Evolutionary conservation across 2,113 vertebrate species (phyloP).

Genomic region (Polyodon spathula): DNA sequence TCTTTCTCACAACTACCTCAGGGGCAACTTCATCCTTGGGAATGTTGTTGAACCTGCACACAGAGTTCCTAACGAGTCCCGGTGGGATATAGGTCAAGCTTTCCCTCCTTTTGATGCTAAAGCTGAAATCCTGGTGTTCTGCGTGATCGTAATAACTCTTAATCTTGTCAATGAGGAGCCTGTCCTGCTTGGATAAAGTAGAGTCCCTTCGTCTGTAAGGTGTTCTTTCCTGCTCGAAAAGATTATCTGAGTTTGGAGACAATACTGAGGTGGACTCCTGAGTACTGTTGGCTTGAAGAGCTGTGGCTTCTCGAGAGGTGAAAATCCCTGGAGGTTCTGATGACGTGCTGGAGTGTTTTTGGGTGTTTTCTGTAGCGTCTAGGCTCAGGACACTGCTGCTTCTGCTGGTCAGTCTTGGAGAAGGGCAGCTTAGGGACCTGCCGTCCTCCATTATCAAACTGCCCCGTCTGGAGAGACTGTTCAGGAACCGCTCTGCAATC

Average conservation of each 20-base stretch:
- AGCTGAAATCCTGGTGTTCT: conserved; percentile 66
- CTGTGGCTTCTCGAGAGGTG: accelerated
- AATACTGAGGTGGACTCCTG: conserved; percentile 9
- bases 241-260: conserved; percentile 19
- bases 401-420: conserved; percentile 45
- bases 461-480: conserved; percentile 63
- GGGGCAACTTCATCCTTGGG: conserved; percentile 41
- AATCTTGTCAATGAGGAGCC: conserved; percentile 78
- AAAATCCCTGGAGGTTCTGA: conserved; percentile 13
- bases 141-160: conserved; percentile 78
- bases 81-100: conserved; percentile 89
- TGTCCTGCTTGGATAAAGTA: conserved; percentile 71
- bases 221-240: conserved; percentile 37
- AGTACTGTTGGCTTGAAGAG: conserved; percentile 1
- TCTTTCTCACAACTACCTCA: conserved; percentile 3
- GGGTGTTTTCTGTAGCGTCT: conserved; percentile 47
- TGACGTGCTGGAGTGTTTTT: conserved; percentile 18
- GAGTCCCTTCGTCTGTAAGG: conserved; percentile 55
- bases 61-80: conserved; percentile 77
- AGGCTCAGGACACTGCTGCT: conserved; percentile 59
- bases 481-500: conserved; percentile 62
- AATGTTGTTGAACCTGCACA: conserved; percentile 64
- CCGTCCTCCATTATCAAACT: conserved; percentile 68
- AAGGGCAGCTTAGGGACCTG: conserved; percentile 44
- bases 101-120: conserved; percentile 78